Conservation (phyloP, 92 coral and sea anemone genomes). For the Nematostella vectensis region DNA sequence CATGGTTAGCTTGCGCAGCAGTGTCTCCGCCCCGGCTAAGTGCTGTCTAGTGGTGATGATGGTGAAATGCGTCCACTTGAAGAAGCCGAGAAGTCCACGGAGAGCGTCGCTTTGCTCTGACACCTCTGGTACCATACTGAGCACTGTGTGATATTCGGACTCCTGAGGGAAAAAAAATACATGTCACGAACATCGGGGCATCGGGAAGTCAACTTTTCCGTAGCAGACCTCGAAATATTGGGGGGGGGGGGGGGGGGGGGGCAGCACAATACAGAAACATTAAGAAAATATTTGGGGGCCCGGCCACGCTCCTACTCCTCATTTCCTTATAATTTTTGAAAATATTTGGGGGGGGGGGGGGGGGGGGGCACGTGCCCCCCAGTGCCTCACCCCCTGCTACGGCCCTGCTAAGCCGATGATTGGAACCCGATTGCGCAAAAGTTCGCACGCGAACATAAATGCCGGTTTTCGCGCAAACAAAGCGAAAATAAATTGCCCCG, state of each 20-base stretch:
- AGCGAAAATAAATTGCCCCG: too few relatives aligned
- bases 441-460: neutral
- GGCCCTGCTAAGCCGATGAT: too few relatives aligned
- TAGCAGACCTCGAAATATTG: neutral
- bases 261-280: neutral
- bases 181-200: neutral
- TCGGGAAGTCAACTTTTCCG: neutral
- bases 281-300: neutral
- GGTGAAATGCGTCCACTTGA: conserved; percentile 14
- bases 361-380: too few relatives aligned
- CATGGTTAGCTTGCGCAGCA: conserved; percentile 5
- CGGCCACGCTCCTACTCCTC: neutral
- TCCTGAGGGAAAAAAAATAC: conserved; percentile 9
- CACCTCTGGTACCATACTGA: conserved; percentile 15
- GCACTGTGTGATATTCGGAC: conserved; percentile 5
- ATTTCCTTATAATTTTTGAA: too few relatives aligned
- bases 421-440: neutral
- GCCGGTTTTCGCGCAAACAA: too few relatives aligned
- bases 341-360: neutral
- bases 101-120: conserved; percentile 18
- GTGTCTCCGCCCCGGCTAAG: neutral
- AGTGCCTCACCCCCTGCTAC: too few relatives aligned
- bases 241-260: neutral
- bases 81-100: conserved; percentile 9
- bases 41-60: neutral